Evolutionary conservation across 2,888 invertebrate genomes (phyloP), one percentile per base, ranked within the genome.

Genomic region (Drosophila stalkeri): DNA sequence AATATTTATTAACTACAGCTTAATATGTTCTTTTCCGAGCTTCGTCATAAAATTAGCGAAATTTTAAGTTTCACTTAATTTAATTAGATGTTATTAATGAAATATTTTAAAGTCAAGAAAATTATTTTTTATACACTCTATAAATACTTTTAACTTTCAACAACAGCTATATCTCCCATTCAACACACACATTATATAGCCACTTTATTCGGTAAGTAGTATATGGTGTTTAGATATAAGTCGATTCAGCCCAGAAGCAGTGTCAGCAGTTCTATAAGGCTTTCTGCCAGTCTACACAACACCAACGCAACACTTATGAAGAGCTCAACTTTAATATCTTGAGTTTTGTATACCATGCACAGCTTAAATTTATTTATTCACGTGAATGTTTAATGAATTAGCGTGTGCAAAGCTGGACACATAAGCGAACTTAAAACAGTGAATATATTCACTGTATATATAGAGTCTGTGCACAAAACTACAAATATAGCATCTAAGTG

Each of bases 61-160:
- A 18, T 16, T 44, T 31, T 1, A 2, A 5, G 12, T 9, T 20
- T 46, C 20, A 12, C 46, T 20, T 63, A 63, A 63, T 63, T 64
- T n/a, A 20, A 39, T 64, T 64, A 47, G 37, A 35, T 37, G 9
- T 5, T 59, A 18, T 18, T 56, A 56, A 18, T n/a, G 37, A 37
- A 27, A 7, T 35, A 27, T 12, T 14, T 35, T 23, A 46, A 12
- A 61, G 27, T 27, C 35, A 46, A 31, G 37, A 7, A 20, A 20
- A 47, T 37, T 20, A 37, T 31, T 35, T 47, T 46, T 37, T 39
- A 63, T 64, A 1, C 31, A 2, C 7, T 31, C 37, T 47, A 63
- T 39, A 64, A 62, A 37, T 12, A 18, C 8, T 44, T 1, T 44
- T 5, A 12, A 6, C 43, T 18, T 8, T 18, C 9, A 60, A 60